Base-by-base conservation (phyloP, 2,888 invertebrate species). In the Scaptomyza parva region DNA sequence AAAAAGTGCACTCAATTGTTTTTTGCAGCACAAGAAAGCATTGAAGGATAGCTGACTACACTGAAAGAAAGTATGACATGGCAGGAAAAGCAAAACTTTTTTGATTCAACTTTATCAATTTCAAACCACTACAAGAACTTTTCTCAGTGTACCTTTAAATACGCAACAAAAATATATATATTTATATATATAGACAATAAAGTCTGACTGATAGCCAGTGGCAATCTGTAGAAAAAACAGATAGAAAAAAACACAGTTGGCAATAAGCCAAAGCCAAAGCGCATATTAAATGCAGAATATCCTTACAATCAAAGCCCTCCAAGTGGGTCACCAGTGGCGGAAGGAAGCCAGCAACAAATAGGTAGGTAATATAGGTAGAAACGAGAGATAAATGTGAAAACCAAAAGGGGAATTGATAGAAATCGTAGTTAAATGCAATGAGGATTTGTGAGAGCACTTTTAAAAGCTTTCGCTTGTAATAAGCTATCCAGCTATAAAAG, bases 191-290 rank as follows among this genome's bases (percentile, higher is more conserved):
- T 28, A 41, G 11, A 64, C 47, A 47, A 47, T 47, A 47, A 47
- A 20, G 47, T 6, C 39, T 20, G 17, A n/a, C 52, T 41, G n/a
- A 12, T 6, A 47, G 26, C 33, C 41, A 22, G 22, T 11, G 14
- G 39, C 63, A 52, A 52, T 54, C 53, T 59, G 30, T 45, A 39
- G 57, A 64, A 66, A 76, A 47, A 39, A 24, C n/a, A 48, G 22
- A 54, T 50, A 43, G 67, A 64, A 68, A n/a, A n/a, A n/a, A n/a
- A n/a, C n/a, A 78, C 74, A 64, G 82, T 77, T 82, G 81, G 86
- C 83, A 77, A 69, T 72, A 58, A 69, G 85, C 81, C 83, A 82
- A 58, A 69, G 85, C 81, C 83, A 82, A 54, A 52, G 59, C 55
- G 57, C 69, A 75, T 76, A 84, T 81, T 71, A 76, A 76, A 78